Evolutionary conservation across 2,888 invertebrate species (phyloP), one percentile per base, ranked within the genome.

Genomic region (Meteorus colon): DNA sequence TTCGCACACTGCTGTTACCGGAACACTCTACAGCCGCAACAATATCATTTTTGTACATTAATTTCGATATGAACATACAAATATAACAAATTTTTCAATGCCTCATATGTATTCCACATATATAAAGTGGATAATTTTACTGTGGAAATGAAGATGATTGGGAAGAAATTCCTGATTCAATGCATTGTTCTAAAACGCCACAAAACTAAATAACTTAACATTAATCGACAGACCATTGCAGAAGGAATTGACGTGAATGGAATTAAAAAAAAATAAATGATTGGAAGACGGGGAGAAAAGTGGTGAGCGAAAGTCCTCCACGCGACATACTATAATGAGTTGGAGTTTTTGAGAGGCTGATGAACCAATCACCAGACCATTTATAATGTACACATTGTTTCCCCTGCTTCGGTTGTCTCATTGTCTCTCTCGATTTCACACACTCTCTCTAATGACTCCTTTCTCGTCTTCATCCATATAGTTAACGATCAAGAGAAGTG

Each of bases 41-140:
- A 85, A 84, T 87, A 86, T 85, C 86, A 85, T 82, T 86, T 86
- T 84, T 84, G 79, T 84, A 83, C 85, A 84, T 86, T 87, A 85
- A 86, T 85, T 84, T 84, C 82, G 84, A 82, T 84, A 84, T 81
- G 85, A 79, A 84, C 83, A 83, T 82, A 34, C 71, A 74, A 71
- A 34, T 14, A 24, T 41, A 12, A 24, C 60, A 51, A 6, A 24
- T 51, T 19, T 4, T n/a, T 2, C 6, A 2, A 19, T n/a, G 10
- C n/a, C 19, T 24, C n/a, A 24, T 55, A 55, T 55, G 41, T 10
- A 19, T 19, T 55, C 8, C 24, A 24, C n/a, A 24, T 55, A 24
- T 55, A n/a, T 19, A 19, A 2, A 16, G 4, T 1, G 5, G 1
- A 24, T 24, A 55, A 19, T 55, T 24, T 3, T 6, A 19, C 19